A percentile compares a stretch with the other conserved stretches of the same genome.
These are phyloP conservation scores for Xestia sexstrigata DNA, from an alignment of 2,888 invertebrate species.

Conservation along the genomic window DNA sequence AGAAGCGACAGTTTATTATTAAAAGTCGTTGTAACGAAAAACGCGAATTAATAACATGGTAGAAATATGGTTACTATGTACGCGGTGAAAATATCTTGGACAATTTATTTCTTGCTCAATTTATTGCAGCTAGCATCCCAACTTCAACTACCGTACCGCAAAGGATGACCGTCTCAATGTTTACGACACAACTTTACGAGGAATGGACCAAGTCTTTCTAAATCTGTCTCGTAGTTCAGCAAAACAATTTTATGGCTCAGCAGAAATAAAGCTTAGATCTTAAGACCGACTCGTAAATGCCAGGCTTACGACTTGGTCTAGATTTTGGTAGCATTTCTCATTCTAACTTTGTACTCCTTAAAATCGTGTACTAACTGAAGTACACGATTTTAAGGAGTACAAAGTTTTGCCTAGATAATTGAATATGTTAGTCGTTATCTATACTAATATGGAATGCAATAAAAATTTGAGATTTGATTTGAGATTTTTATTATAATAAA, in stretches of 20 bases:
- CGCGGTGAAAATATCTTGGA: background rate
- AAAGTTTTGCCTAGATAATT: too few species aligned
- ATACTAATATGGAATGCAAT: too few species aligned
- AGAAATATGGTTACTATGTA: background rate
- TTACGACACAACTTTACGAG: conserved; percentile 15
- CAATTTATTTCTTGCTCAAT: background rate
- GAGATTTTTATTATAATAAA: too few species aligned
- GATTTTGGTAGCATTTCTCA: background rate
- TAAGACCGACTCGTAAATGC: background rate
- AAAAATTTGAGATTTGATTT: too few species aligned
- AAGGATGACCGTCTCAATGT: background rate
- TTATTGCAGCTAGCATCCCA: background rate
- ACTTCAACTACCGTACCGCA: background rate
- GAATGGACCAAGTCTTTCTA: conserved; percentile 5
- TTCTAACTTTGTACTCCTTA: background rate
- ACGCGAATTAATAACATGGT: conserved; percentile 22
- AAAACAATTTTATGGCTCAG: background rate
- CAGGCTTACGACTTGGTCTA: background rate
- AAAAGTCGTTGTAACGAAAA: too few species aligned
- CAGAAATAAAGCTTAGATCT: conserved; percentile 1
- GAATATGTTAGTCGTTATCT: background rate
- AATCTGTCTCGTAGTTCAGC: conserved; percentile 12
- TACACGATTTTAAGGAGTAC: too few species aligned
- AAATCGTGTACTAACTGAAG: background rate
- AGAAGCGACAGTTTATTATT: background rate